Base-by-base conservation (phyloP, 2,797 vertebrate species). In the Alosa sapidissima region DNA sequence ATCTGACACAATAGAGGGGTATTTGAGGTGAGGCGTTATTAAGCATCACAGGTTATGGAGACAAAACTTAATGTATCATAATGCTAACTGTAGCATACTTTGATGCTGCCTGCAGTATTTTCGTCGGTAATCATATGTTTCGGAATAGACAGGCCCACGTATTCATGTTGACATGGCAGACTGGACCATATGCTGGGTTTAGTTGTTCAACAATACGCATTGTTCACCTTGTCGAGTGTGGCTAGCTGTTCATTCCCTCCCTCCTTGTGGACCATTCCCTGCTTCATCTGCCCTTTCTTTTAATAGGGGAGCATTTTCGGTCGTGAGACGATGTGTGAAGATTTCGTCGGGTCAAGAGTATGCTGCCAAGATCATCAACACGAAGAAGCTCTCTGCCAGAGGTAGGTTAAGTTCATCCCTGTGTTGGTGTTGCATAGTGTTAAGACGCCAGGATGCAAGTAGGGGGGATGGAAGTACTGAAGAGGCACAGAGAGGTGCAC, bases 321-420 rank as follows among this genome's bases (percentile, higher is more conserved):
- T 99, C 21, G 98, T 99, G 78, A 96, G 97, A 89, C 96, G 98
- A 91, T 99, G 98, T 0, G 97, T 99, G 94, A 99, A 99, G 94
- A 97, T 99, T 90, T 93, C 98, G 90, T 96, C 97, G 33, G 98
- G 98, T 91, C 98, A 99, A 91, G 98, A 99, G 91, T 99, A 96
- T 91, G 98, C 98, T 0, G 98, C 98, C 92, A 99, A 99, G 95
- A 99, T 99, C 92, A 99, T 99, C 95, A 99, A 99, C 91, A 99
- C 98, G 90, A 99, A 99, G 96, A 99, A 99, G 92, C 96, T 99
- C 87, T 99, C 98, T 19, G 98, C 98, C 92, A 96, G 98, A 95
- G 98, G 98, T 99, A 93, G 86, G 95, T 87, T 65, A 65, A 28
- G 19, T 19, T 55, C 21, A 45, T 60, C 33, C 14, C 49, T 11